Base-by-base conservation (phyloP, 2,113 vertebrate genomes). In the Megaceryle maxima region DNA sequence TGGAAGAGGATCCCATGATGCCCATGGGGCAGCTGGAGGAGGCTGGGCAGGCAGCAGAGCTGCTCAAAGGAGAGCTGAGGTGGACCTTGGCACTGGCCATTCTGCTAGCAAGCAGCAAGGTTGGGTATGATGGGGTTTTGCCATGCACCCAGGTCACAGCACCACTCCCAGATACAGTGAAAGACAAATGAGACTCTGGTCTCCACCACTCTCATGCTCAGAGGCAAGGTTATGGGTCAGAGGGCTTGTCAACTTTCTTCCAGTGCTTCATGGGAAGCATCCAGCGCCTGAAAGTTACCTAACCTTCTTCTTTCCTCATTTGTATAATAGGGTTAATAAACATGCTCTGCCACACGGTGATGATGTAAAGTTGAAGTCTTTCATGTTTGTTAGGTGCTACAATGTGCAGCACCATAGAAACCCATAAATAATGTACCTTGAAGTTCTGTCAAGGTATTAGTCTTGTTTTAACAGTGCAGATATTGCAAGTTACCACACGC, bases 291-390 rank as follows among this genome's bases (percentile, higher is more conserved):
- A 59, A 80, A 50, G 59, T 51, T 67, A 75, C 7, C 10, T 66
- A 56, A 28, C 46, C 72, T 79, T 90, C 44, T 55, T 83, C 63
- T 90, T 91, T 93, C 82, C 79, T 94, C 74, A 26, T 93, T 92
- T 95, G 86, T 50, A 22, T 94, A 96, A 96, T 29, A 69, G 48
- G 44, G 56, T 88, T 95, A 96, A 92, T 94, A 55, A 96, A 91
- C 66, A 13, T 0, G 3, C 59, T 94, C 44, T 74, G 44, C 55
- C 50, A 75, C 63, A 85, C 68, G 57, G 51, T 74, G 66, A 63
- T 95, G 92, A 96, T 0, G n/a, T 95, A 92, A 95, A 6, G 13
- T 44, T 76, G 78, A 88, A 57, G 90, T 84, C 95, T 95, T 96
- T 96, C 90, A 96, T 93, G 94, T 94, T 91, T 66, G 57, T 26